phyloP scores from a whole-genome alignment of 2,888 invertebrate species.

The Caenorhabditis panamensis region DNA sequence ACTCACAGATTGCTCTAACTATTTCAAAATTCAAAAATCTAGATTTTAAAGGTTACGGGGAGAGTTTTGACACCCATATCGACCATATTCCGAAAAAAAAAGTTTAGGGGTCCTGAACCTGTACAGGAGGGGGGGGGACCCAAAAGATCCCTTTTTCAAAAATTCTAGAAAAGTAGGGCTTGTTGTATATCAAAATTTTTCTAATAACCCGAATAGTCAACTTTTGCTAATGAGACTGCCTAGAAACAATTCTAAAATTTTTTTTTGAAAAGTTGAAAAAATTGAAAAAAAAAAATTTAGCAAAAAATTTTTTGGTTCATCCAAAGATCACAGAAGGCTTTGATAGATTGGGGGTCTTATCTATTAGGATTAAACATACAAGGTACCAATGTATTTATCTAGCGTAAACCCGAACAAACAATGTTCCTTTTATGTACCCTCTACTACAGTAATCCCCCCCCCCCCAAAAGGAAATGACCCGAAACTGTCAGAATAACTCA shows the following conservation, averaged over 20 bases:
- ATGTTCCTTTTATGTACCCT: slow-evolving; percentile 20
- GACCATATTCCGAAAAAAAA: background rate
- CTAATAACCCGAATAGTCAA: background rate
- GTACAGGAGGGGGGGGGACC: no score
- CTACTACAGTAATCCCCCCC: slow-evolving; percentile 21
- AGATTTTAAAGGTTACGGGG: background rate
- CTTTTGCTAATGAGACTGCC: background rate
- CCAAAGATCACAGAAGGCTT: no score
- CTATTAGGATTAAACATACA: no score
- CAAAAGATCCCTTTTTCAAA: background rate
- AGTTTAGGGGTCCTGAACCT: no score
- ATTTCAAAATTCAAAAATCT: background rate
- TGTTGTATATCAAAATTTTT: background rate
- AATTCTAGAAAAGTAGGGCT: background rate
- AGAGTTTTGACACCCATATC: background rate
- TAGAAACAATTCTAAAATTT: background rate
- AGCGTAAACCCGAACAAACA: slow-evolving; percentile 8
- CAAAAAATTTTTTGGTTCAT: no score
- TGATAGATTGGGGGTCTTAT: no score
- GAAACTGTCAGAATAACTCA: slow-evolving; percentile 41
- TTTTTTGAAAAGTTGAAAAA: background rate
- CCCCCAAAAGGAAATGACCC: slow-evolving; percentile 30
- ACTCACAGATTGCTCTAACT: background rate
- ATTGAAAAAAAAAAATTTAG: no score
- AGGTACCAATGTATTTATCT: background rate